Conservation (phyloP, 2,888 invertebrate genomes). For the Lucinisca nassula region DNA sequence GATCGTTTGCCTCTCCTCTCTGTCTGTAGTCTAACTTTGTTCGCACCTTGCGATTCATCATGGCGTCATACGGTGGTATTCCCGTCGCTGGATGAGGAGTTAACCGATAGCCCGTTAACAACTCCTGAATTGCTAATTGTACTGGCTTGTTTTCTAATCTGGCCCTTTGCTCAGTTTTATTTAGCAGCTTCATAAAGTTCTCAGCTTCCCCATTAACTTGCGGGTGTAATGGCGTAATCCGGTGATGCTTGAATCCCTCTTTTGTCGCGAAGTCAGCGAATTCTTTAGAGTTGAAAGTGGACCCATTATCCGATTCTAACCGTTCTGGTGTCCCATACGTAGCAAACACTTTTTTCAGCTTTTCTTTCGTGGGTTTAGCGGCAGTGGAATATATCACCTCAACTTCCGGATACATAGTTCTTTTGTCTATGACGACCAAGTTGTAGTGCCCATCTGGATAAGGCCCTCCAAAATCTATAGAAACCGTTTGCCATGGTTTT, state of each 20-base stretch:
- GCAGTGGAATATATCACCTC: background rate
- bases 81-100: background rate
- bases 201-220: no score
- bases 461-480: slow-evolving; percentile 29
- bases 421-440: slow-evolving; percentile 5
- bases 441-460: no score
- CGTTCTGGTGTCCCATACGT: background rate
- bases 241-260: background rate
- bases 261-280: background rate
- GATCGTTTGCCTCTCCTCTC: background rate
- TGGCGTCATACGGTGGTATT: background rate
- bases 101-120: background rate
- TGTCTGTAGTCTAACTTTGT: background rate
- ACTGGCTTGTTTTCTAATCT: background rate
- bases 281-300: background rate
- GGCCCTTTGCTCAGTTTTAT: background rate
- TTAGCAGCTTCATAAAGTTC: background rate
- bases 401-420: background rate
- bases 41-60: no score
- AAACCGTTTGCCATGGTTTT: slow-evolving; percentile 22
- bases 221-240: background rate
- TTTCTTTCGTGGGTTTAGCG: slow-evolving; percentile 7
- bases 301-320: background rate
- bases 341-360: background rate
- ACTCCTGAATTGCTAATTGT: no score